These are phyloP conservation scores for Melanotus villosus DNA, from an alignment of 2,888 invertebrate species.

Conservation along the genomic window DNA sequence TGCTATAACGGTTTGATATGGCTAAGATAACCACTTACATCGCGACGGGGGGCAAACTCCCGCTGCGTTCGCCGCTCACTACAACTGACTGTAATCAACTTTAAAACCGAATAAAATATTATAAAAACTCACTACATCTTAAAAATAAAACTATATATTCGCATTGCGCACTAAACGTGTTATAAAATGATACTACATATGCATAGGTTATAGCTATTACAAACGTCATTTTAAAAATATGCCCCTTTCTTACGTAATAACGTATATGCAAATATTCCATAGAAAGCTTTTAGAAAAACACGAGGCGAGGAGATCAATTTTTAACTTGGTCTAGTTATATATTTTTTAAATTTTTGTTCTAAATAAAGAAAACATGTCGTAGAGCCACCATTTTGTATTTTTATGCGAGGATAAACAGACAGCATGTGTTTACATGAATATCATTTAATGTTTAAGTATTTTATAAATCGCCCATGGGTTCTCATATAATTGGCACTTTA, in stretches of 20 bases:
- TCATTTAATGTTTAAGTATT: conserved; percentile 15
- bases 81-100: conserved; percentile 68
- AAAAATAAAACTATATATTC: conserved; percentile 44
- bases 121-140: conserved; percentile 53
- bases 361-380: conserved; percentile 13
- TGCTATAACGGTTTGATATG: conserved; percentile 70
- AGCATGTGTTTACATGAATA: conserved; percentile 9
- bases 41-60: conserved; percentile 67
- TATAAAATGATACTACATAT: conserved; percentile 32
- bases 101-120: conserved; percentile 68
- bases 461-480: conserved; percentile 14
- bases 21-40: conserved; percentile 69
- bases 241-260: conserved; percentile 25
- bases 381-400: conserved; percentile 1
- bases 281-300: not conserved
- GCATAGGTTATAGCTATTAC: too few species aligned
- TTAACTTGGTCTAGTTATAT: too few species aligned
- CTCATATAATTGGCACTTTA: conserved; percentile 12
- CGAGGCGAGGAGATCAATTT: too few species aligned
- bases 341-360: too few species aligned
- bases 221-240: conserved; percentile 13
- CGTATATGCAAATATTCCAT: conserved; percentile 19
- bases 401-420: conserved; percentile 15
- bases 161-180: conserved; percentile 32
- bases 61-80: conserved; percentile 63